Percentiles rank a stretch among this genome's conserved stretches.
Evolutionary conservation across 92 coral and sea anemone genomes (phyloP).

Genomic region (Plumapathes pennacea): DNA sequence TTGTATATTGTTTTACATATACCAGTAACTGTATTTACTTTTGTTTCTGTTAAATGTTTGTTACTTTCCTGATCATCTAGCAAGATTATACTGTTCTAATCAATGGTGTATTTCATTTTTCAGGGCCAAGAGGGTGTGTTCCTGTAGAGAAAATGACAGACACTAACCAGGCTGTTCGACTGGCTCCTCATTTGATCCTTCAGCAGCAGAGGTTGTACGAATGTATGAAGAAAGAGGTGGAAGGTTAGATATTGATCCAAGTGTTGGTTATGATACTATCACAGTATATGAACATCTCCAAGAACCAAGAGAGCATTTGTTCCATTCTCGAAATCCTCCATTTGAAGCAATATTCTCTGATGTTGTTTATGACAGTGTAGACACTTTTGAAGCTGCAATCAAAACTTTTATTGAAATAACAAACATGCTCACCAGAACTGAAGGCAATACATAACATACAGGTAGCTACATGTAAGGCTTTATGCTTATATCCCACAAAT

Average conservation of each 20-base stretch:
- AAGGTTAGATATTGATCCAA: slow-evolving; percentile 25
- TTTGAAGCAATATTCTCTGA: slow-evolving; percentile 16
- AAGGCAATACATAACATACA: neutral
- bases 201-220: slow-evolving; percentile 17
- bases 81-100: too few species aligned
- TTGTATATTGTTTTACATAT: too few species aligned
- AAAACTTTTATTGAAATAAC: slow-evolving; percentile 12
- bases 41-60: too few species aligned
- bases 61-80: too few species aligned
- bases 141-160: slow-evolving; percentile 25
- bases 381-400: slow-evolving; percentile 14
- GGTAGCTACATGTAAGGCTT: too few species aligned
- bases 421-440: neutral
- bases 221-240: slow-evolving; percentile 38
- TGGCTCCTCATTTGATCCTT: slow-evolving; percentile 14
- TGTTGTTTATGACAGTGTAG: slow-evolving; percentile 6
- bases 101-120: neutral
- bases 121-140: slow-evolving; percentile 31
- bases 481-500: too few species aligned
- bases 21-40: too few species aligned
- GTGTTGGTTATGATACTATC: slow-evolving; percentile 37
- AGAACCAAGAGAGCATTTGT: slow-evolving; percentile 35
- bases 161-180: slow-evolving; percentile 5
- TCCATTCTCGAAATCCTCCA: slow-evolving; percentile 15
- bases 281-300: slow-evolving; percentile 15